Evolutionary conservation across 2,113 vertebrate genomes (phyloP), one percentile per base, ranked within the genome.

Genomic region (Erpornis zantholeuca): DNA sequence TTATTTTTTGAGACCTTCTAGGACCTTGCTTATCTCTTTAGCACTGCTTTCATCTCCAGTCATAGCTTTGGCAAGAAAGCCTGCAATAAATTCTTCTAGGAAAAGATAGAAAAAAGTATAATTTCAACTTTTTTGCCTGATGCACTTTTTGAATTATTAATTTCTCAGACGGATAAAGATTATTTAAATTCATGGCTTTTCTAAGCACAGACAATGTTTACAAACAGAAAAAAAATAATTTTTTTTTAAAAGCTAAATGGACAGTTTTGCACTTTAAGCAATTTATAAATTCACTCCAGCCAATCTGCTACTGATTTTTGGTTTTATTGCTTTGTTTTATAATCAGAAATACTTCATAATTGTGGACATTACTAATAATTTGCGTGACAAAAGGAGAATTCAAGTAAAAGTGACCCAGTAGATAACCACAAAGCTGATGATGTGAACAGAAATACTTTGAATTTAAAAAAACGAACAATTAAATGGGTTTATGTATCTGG

Each of bases 111-210:
- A 47, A 31, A 57, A 4, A 70, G 28, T 68, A 76, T 77, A 0
- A 92, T 95, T 96, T 94, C 82, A 95, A 88, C 40, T 73, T 95
- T 95, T 96, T 97, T 97, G 69, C 69, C 88, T 96, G 79, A 95
- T 97, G 94, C 35, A 95, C 68, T 82, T 96, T 96, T 97, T 90
- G 97, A 97, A 97, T 97, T 93, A 95, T 93, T 97, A 23, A 96
- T 96, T 97, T 97, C 91, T 96, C 70, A 88, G 49, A 52, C 68
- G 95, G 90, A 59, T 96, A 96, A 97, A 96, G 29, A 79, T 97
- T 97, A 95, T 97, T 97, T 96, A 96, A 97, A 98, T 96, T 97
- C 84, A 96, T 96, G 92, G 79, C 54, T 97, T 97, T 97, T 97
- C 89, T 96, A 96, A 96, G 64, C 66, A 93, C 70, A 96, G 88